Evolutionary conservation across 2,797 vertebrate species (phyloP).

Genomic region (Pseudomugil tenellus): DNA sequence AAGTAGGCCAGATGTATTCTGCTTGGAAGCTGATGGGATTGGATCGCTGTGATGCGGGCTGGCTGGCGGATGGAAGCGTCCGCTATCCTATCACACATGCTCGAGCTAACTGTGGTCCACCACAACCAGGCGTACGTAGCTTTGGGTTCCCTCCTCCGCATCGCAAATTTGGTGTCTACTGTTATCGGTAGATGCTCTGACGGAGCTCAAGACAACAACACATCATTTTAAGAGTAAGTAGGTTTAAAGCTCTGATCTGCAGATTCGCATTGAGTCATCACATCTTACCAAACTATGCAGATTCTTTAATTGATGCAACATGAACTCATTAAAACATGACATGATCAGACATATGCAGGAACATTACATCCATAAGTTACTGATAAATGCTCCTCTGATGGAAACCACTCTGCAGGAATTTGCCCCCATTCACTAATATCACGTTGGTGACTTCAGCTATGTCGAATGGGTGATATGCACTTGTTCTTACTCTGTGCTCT

Average conservation of each 20-base stretch:
- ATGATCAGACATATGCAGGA: constrained; percentile 7
- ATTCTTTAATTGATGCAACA: constrained; percentile 5
- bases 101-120: constrained; percentile 85
- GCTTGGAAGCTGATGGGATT: constrained; percentile 89
- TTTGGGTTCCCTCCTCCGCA: constrained; percentile 86
- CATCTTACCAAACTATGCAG: constrained; percentile 8
- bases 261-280: constrained; percentile 16
- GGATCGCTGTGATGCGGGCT: constrained; percentile 90
- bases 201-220: constrained; percentile 10
- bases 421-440: constrained; percentile 3
- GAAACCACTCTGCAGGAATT: neutral
- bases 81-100: constrained; percentile 88
- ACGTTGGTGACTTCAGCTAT: neutral
- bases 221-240: constrained; percentile 11
- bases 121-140: constrained; percentile 86
- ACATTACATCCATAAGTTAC: neutral
- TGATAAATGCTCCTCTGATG: neutral
- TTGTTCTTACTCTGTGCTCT: neutral
- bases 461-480: neutral
- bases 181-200: constrained; percentile 76
- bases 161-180: constrained; percentile 88
- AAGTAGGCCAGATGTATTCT: constrained; percentile 90
- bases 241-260: constrained; percentile 27
- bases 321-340: constrained; percentile 3
- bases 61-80: constrained; percentile 90